Evolutionary conservation across 1,140 invertebrate species (phyloP), one percentile per base, ranked within the genome.

Genomic region (Philaenus spumarius): DNA sequence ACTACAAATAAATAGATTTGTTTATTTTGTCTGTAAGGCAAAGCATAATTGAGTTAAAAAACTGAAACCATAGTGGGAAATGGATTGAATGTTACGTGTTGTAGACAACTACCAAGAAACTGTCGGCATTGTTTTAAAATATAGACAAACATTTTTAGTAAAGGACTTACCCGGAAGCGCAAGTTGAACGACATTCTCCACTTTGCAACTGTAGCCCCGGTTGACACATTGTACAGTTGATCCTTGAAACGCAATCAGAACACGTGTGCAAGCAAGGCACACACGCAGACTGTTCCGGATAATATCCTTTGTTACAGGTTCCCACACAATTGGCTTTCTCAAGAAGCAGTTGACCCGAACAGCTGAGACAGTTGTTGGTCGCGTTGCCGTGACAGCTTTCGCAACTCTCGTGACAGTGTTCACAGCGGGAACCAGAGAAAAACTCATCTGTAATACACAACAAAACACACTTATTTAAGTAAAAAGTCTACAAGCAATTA

Each of bases 181-280:
- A 91, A 1, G 85, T 78, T 1, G 84, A 82, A 20, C 84, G 75
- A 67, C 90, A 93, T 52, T 87, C 83, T 5, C 86, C 86, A 56
- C 86, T 87, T 67, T 92, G 87, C 45, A 79, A 68, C 59, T 86
- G 78, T 53, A 92, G 71, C 0, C 83, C 82, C 35, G 80, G 78
- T 14, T 80, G 77, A 67, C 90, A 93, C 2, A 82, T 75, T 1
- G 85, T 89, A 66, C 90, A 93, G 63, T 89, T 89, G 39, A 84
- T 76, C 55, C 84, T 78, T 0, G 86, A 86, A 1, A 82, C 80
- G 67, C 89, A 93, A 19, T 82, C 81, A 0, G 79, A 77, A 69
- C 89, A 93, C 0, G 87, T 86, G 64, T 89, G 86, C 35, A 87
- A 65, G 67, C 90, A 93, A 1, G 83, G 85, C 1, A 82, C 75